Conservation (phyloP, 2,888 invertebrate genomes). For the Cerceris rybyensis region DNA sequence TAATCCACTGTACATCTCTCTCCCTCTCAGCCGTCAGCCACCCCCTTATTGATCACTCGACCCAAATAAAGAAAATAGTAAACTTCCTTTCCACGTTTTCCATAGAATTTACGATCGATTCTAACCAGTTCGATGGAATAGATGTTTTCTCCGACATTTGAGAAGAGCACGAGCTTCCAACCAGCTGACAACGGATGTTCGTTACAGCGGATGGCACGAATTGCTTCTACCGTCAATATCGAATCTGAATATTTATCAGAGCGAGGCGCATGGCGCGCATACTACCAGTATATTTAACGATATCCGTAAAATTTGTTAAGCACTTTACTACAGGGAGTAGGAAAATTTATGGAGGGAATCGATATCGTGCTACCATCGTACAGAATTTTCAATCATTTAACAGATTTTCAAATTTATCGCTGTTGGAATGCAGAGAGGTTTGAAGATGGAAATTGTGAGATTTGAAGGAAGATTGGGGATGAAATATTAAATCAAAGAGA, state of each 20-base stretch:
- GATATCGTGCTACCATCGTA: neutral
- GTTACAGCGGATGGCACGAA: constrained; percentile 18
- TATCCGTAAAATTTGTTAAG: constrained; percentile 17
- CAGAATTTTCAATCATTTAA: neutral
- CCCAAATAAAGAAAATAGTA: too few relatives aligned
- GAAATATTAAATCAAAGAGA: too few relatives aligned
- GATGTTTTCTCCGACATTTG: neutral
- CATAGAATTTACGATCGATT: too few relatives aligned
- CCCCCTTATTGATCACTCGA: too few relatives aligned
- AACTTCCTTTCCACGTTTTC: too few relatives aligned
- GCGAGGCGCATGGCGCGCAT: neutral
- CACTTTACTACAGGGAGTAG: neutral
- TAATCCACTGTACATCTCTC: too few relatives aligned
- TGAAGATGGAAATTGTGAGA: too few relatives aligned
- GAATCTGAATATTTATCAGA: constrained; percentile 36
- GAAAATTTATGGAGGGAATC: constrained; percentile 13
- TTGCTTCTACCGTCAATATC: constrained; percentile 5
- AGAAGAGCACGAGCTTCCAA: neutral
- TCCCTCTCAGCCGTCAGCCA: too few relatives aligned
- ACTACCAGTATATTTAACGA: constrained; percentile 1
- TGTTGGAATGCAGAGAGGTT: too few relatives aligned
- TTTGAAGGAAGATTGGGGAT: too few relatives aligned
- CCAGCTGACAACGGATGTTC: constrained; percentile 2
- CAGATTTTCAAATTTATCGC: neutral
- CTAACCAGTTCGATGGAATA: too few relatives aligned